A percentile compares a stretch with the other conserved stretches of the same genome.
Evolutionary conservation across 2,113 vertebrate genomes (phyloP).

Genomic region (Motacilla alba): DNA sequence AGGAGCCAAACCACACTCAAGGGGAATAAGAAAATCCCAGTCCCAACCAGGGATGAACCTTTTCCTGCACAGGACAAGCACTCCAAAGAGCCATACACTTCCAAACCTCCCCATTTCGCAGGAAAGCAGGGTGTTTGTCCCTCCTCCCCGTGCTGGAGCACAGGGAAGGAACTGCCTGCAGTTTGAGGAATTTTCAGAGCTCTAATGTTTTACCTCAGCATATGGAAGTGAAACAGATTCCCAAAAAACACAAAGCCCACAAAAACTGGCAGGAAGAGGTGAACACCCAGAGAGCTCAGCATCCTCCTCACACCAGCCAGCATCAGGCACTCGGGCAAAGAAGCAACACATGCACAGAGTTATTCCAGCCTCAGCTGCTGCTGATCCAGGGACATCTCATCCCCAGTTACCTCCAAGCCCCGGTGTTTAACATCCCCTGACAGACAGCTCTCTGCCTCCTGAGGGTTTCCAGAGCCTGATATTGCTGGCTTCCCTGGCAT

Average conservation of each 20-base stretch:
- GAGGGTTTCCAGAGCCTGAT: not conserved
- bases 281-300: not conserved
- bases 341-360: rapidly evolving
- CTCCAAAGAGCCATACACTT: rapidly evolving
- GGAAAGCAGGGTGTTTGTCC: too few relatives aligned
- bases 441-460: not conserved
- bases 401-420: not conserved
- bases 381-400: too few relatives aligned
- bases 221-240: not conserved
- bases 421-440: not conserved
- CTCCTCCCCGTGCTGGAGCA: rapidly evolving
- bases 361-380: not conserved
- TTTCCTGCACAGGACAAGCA: not conserved
- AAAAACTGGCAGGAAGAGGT: not conserved
- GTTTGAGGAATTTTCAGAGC: not conserved
- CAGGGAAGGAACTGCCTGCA: not conserved
- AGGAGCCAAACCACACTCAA: not conserved
- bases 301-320: not conserved
- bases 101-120: not conserved
- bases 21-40: not conserved
- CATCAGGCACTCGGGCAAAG: rapidly evolving
- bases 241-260: not conserved
- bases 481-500: not conserved
- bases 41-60: not conserved
- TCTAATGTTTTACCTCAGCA: not conserved